Percentiles rank a stretch among this genome's conserved stretches.
Conservation (phyloP, 1,140 invertebrate genomes). For the Solenopsis fugax region DNA sequence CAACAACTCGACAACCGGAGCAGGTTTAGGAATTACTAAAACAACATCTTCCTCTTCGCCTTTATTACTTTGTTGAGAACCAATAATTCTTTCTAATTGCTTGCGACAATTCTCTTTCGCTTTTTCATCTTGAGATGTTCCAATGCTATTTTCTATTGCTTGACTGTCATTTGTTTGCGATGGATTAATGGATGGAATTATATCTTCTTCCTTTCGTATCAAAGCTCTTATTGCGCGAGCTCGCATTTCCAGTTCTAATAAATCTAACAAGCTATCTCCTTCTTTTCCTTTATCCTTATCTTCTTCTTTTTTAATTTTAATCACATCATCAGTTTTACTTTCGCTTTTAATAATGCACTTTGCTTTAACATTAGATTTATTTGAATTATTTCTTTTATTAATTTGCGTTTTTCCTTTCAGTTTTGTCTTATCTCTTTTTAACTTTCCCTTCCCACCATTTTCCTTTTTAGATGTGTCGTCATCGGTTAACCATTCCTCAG, state of each 20-base stretch:
- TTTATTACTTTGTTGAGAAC: slow-evolving; percentile 58
- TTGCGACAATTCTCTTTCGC: slow-evolving; percentile 72
- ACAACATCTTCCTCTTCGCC: slow-evolving; percentile 85
- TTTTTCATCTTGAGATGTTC: slow-evolving; percentile 52
- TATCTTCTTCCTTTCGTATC: slow-evolving; percentile 86
- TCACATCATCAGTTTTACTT: slow-evolving; percentile 59
- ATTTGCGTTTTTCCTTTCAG: slow-evolving; percentile 71
- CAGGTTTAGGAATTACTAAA: slow-evolving; percentile 82
- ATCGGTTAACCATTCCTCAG: slow-evolving; percentile 83
- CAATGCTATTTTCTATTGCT: slow-evolving; percentile 13
- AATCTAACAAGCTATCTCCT: slow-evolving; percentile 86
- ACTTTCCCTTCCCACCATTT: slow-evolving; percentile 72
- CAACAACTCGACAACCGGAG: slow-evolving; percentile 83
- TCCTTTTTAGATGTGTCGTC: slow-evolving; percentile 77
- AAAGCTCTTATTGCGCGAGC: slow-evolving; percentile 87
- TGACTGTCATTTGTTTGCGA: slow-evolving; percentile 23
- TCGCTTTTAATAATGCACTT: slow-evolving; percentile 74
- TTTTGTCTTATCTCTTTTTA: slow-evolving; percentile 75
- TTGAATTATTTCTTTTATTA: slow-evolving; percentile 65
- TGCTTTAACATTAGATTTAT: slow-evolving; percentile 64
- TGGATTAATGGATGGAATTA: slow-evolving; percentile 71
- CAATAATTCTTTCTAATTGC: slow-evolving; percentile 79
- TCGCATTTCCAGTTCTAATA: slow-evolving; percentile 87
- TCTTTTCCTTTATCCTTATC: slow-evolving; percentile 82
- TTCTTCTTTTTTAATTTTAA: slow-evolving; percentile 76